phyloP scores from a whole-genome alignment of 2,113 vertebrate species.

The Manacus vitellinus region DNA sequence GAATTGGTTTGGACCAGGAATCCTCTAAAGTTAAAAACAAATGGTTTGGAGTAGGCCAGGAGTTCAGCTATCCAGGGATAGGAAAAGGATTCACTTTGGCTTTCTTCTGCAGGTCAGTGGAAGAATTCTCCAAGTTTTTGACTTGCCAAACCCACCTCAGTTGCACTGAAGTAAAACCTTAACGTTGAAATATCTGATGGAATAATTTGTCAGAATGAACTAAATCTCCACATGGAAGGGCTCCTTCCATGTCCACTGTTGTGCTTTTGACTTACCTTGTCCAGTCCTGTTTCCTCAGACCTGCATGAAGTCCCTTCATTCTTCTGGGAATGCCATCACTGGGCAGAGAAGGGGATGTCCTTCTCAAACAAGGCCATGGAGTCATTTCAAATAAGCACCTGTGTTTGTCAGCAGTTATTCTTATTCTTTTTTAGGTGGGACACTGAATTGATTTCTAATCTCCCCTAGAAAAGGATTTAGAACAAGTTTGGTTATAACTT shows the following conservation, averaged over 20 bases:
- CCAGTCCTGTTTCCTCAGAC: not conserved
- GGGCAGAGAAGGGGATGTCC: not conserved
- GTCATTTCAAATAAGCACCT: not conserved
- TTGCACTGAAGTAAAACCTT: not conserved
- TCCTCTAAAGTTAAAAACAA: not conserved
- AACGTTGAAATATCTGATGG: not conserved
- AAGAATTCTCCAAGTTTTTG: not conserved
- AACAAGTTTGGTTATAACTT: not conserved
- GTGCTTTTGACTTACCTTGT: not conserved
- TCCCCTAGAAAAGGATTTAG: not conserved
- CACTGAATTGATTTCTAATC: not conserved
- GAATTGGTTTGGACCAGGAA: not conserved
- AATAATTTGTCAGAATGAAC: not conserved
- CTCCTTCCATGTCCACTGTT: not conserved
- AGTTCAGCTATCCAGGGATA: not conserved
- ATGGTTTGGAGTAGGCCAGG: not conserved
- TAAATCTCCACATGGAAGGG: fast-evolving
- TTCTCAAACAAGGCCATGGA: not conserved
- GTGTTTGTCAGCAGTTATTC: not conserved
- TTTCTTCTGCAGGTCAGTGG: not conserved
- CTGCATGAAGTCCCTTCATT: not conserved
- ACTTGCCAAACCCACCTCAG: not conserved
- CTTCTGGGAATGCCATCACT: not conserved
- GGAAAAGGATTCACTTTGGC: not conserved
- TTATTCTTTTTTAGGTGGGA: not conserved